Percentiles rank a stretch among this genome's conserved stretches.
These are phyloP conservation scores for Actinostola sp. DNA, from an alignment of 92 coral and sea anemone species.

Conservation along the genomic window DNA sequence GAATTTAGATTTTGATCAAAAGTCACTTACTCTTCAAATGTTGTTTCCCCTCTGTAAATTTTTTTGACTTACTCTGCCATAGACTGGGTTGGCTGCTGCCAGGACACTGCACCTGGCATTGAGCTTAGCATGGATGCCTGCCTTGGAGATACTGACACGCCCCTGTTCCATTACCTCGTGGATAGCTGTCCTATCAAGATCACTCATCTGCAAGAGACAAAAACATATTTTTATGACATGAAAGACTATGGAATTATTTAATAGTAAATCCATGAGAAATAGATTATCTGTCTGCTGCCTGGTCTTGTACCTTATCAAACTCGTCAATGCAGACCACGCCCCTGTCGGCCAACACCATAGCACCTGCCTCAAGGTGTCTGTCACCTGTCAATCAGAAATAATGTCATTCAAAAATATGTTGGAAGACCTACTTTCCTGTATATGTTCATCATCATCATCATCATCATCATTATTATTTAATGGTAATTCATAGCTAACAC, in stretches of 20 bases:
- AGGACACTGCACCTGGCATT: conserved; percentile 97
- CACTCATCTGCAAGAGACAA: conserved; percentile 84
- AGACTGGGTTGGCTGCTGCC: conserved; percentile 98
- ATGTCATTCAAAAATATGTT: background rate
- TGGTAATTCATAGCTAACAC: background rate
- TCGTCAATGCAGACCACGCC: conserved; percentile 98
- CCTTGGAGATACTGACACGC: conserved; percentile 95
- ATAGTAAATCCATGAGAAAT: no score
- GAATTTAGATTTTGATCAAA: no score
- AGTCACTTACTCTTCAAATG: no score
- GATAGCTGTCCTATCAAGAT: conserved; percentile 96
- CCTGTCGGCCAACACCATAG: conserved; percentile 97
- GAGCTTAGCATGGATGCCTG: conserved; percentile 98
- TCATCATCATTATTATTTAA: background rate
- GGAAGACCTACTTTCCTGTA: no score
- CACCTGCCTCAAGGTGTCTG: conserved; percentile 93
- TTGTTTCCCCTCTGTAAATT: background rate
- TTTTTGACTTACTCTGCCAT: conserved; percentile 81
- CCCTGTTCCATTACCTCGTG: conserved; percentile 99
- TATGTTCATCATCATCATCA: no score
- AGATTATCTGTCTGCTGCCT: no score
- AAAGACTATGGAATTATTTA: no score
- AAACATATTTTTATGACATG: no score
- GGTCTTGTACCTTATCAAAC: conserved; percentile 79
- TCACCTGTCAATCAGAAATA: conserved; percentile 63